Evolutionary conservation across 2,888 invertebrate genomes (phyloP), one percentile per base, ranked within the genome.

Genomic region (Sphaerophoria taeniata): DNA sequence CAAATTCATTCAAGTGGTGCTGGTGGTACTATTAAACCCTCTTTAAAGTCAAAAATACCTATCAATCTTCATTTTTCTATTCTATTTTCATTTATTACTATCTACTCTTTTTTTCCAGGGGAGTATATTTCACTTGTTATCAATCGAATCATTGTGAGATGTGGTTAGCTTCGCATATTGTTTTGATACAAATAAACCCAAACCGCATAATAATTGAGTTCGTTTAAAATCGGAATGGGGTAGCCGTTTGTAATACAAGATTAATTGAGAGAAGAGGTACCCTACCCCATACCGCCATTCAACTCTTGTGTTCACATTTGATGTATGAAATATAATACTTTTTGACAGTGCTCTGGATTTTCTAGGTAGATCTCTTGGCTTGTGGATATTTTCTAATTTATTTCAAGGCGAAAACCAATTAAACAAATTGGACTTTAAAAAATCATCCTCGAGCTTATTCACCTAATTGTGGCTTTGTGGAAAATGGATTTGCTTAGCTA

Each of bases 61-160:
- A 24, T 24, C 24, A 24, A 24, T 24, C 24, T 2, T 24, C 24
- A 24, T 24, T 5, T 2, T 12, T 53, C n/a, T n/a, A n/a, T n/a
- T n/a, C n/a, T n/a, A n/a, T n/a, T 31, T 31, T 33, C 31, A 53
- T 33, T 53, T 53, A 31, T 53, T 53, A 12, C 12, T 39, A 9
- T 55, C 33, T 56, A n/a, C 3, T n/a, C 7, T 34, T 58, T 3
- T 56, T 56, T 55, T 55, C 11, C 11, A 58, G 56, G 56, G 56
- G 34, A 36, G 33, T 72, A 14, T 24, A 24, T 3, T 55, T 45
- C 2, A 53, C 67, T 47, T 31, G 39, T 34, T 49, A 45, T 43
- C 60, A 67, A 60, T 33, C 70, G 12, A 65, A 77, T 77, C 63
- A 67, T 45, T 65, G 72, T 77, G 82, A 70, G 82, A 82, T 77